phyloP scores from a whole-genome alignment of 2,113 vertebrate species.

The Corythornis vintsioides region DNA sequence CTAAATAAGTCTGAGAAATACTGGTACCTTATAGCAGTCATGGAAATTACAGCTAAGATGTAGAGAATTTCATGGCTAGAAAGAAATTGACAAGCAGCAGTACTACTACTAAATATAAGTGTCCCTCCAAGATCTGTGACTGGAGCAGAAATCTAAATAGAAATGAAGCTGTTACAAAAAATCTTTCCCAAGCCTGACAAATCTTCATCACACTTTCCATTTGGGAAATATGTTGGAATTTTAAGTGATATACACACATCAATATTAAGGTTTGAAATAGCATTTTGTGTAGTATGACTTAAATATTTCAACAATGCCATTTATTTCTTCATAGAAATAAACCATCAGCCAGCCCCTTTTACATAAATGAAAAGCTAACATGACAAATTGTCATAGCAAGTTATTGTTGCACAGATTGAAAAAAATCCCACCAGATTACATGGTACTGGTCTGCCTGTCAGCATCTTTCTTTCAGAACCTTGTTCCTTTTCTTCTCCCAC shows the following conservation, averaged over 20 bases:
- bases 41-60: background rate
- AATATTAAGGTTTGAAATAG: conserved; percentile 18
- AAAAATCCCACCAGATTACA: background rate
- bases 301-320: conserved; percentile 64
- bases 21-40: background rate
- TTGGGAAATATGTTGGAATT: conserved; percentile 14
- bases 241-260: background rate
- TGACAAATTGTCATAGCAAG: conserved; percentile 18
- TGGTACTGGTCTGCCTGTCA: background rate
- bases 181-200: background rate
- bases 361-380: background rate
- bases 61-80: background rate
- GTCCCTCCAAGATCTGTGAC: background rate
- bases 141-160: background rate
- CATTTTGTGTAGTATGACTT: conserved; percentile 35
- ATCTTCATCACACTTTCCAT: background rate
- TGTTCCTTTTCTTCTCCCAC: background rate
- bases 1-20: background rate
- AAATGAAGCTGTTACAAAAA: background rate
- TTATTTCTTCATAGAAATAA: conserved; percentile 55
- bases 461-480: background rate
- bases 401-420: background rate
- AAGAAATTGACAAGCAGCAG: background rate
- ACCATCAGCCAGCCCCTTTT: conserved; percentile 34
- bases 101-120: background rate